A percentile compares a stretch with the other conserved stretches of the same genome.
Evolutionary conservation across 1,140 invertebrate genomes (phyloP).

Genomic region (Ceratitis capitata): DNA sequence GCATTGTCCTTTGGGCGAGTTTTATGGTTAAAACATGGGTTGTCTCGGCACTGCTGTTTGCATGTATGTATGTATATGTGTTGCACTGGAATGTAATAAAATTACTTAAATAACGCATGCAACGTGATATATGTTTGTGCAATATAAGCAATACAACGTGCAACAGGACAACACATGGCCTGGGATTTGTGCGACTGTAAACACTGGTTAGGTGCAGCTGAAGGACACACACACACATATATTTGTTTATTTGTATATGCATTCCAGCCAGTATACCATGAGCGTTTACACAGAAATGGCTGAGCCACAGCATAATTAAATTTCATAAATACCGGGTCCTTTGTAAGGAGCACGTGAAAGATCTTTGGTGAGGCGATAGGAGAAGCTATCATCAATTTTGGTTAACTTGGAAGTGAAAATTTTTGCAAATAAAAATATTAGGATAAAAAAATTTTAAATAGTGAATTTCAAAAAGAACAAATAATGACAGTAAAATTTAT

Average conservation of each 20-base stretch:
- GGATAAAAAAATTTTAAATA: too few species aligned
- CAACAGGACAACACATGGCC: background rate
- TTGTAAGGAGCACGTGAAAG: background rate
- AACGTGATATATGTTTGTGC: slow-evolving; percentile 1
- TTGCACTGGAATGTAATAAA: slow-evolving; percentile 40
- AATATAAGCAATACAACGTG: background rate
- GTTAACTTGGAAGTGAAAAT: too few species aligned
- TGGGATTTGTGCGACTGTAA: background rate
- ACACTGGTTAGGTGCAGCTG: background rate
- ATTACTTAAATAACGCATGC: slow-evolving; percentile 33
- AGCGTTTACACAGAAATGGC: background rate
- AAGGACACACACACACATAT: background rate
- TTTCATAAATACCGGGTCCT: background rate
- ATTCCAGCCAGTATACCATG: too few species aligned
- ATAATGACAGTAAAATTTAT: too few species aligned
- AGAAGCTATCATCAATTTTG: too few species aligned
- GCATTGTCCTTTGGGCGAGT: slow-evolving; percentile 5
- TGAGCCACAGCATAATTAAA: slow-evolving; percentile 1
- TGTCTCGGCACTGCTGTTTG: background rate
- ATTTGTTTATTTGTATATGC: too few species aligned
- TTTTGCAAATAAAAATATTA: too few species aligned
- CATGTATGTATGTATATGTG: slow-evolving; percentile 34
- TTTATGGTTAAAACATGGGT: background rate
- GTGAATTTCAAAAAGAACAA: too few species aligned
- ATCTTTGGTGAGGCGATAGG: too few species aligned